A percentile compares a stretch with the other conserved stretches of the same genome.
Conservation (phyloP, 2,797 vertebrate genomes). For the Alcedo quadribrachys region DNA sequence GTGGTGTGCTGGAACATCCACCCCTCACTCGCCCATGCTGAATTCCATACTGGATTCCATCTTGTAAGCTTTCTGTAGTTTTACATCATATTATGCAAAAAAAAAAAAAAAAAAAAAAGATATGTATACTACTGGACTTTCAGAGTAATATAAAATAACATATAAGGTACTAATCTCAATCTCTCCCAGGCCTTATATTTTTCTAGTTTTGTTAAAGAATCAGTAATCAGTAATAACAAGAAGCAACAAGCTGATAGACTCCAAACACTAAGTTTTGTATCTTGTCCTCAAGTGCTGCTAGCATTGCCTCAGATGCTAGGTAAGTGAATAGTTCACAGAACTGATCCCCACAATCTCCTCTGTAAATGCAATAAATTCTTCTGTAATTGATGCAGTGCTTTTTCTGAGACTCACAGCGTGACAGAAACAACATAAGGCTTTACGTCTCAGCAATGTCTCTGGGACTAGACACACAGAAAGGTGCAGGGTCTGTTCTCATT, state of each 20-base stretch:
- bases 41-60: neutral
- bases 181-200: neutral
- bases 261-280: neutral
- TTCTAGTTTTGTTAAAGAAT: neutral
- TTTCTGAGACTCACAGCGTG: neutral
- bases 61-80: neutral
- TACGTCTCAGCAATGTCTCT: neutral
- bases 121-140: neutral
- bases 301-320: neutral
- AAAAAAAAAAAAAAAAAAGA: neutral
- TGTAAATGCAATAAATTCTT: neutral
- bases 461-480: too few species aligned
- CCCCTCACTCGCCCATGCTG: accelerated
- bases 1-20: neutral
- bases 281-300: neutral
- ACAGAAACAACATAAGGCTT: neutral
- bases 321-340: neutral
- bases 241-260: neutral
- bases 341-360: neutral
- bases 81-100: neutral
- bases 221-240: neutral
- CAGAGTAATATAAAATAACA: neutral
- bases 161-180: neutral
- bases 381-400: neutral
- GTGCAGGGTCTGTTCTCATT: neutral